Percentiles rank a stretch among this genome's conserved stretches.
These are phyloP conservation scores for Globicephala melas DNA, from an alignment of 2,113 vertebrate species.

Conservation along the genomic window DNA sequence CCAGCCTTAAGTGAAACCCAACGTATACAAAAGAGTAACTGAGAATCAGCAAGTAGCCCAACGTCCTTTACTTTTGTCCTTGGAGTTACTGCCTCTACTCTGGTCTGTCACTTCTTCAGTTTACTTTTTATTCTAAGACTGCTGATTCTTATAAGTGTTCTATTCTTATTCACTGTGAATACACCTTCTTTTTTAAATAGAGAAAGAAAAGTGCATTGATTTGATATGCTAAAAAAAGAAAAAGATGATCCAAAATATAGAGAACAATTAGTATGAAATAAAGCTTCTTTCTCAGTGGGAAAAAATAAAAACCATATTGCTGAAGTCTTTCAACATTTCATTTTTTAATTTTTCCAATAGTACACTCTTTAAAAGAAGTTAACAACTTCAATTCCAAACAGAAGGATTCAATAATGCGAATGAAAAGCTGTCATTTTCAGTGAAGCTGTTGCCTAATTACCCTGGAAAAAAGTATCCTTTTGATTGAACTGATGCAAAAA, in stretches of 20 bases:
- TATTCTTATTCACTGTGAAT: background rate
- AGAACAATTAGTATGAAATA: background rate
- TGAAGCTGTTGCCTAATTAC: constrained; percentile 82
- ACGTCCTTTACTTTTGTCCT: background rate
- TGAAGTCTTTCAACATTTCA: constrained; percentile 64
- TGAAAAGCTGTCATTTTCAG: constrained; percentile 77
- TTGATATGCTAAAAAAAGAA: background rate
- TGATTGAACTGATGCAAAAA: constrained; percentile 79
- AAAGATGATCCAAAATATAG: background rate
- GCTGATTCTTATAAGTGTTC: background rate
- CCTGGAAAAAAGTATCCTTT: constrained; percentile 80
- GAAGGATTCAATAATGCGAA: constrained; percentile 83
- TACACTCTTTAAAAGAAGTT: constrained; percentile 83
- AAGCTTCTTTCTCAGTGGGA: background rate
- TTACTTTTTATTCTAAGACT: background rate
- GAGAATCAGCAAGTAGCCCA: background rate
- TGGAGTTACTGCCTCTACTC: background rate
- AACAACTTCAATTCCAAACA: constrained; percentile 81
- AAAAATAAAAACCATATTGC: background rate
- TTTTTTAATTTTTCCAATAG: constrained; percentile 81
- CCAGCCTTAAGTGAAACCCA: background rate
- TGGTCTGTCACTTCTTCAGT: background rate
- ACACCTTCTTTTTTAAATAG: background rate
- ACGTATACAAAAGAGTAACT: background rate
- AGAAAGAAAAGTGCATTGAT: background rate